These are phyloP conservation scores for Aphidius colemani DNA, from an alignment of 2,888 invertebrate species.

Conservation along the genomic window DNA sequence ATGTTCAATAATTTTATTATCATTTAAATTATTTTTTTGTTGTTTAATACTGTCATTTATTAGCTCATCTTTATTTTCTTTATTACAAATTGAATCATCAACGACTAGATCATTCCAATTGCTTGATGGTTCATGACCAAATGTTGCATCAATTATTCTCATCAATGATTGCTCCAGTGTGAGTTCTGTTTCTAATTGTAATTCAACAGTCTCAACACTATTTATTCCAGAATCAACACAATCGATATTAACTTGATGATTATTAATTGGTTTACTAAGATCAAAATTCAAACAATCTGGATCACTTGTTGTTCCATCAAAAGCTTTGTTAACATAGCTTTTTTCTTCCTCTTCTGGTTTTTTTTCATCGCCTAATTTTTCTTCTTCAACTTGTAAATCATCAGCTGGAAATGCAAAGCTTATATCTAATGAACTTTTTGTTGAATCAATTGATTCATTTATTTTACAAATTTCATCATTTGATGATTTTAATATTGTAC, in stretches of 20 bases:
- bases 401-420: slow-evolving; percentile 41
- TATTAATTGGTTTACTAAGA: slow-evolving; percentile 33
- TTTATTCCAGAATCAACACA: slow-evolving; percentile 57
- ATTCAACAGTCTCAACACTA: slow-evolving; percentile 57
- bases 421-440: slow-evolving; percentile 38
- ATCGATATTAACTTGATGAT: slow-evolving; percentile 44
- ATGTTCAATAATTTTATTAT: neutral
- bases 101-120: slow-evolving; percentile 40
- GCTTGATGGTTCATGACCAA: slow-evolving; percentile 45
- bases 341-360: neutral
- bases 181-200: slow-evolving; percentile 51
- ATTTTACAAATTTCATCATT: slow-evolving; percentile 1
- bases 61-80: slow-evolving; percentile 5
- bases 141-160: slow-evolving; percentile 56
- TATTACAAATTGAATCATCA: slow-evolving; percentile 1
- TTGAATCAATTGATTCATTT: slow-evolving; percentile 3
- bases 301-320: slow-evolving; percentile 47
- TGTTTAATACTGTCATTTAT: slow-evolving; percentile 4
- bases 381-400: slow-evolving; percentile 2
- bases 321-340: slow-evolving; percentile 53
- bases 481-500: slow-evolving; percentile 9
- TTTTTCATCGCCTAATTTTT: slow-evolving; percentile 11
- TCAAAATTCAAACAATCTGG: slow-evolving; percentile 52
- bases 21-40: neutral
- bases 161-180: slow-evolving; percentile 55